A percentile compares a stretch with the other conserved stretches of the same genome.
phyloP scores from a whole-genome alignment of 2,888 invertebrate genomes.

The Callinectes sapidus region DNA sequence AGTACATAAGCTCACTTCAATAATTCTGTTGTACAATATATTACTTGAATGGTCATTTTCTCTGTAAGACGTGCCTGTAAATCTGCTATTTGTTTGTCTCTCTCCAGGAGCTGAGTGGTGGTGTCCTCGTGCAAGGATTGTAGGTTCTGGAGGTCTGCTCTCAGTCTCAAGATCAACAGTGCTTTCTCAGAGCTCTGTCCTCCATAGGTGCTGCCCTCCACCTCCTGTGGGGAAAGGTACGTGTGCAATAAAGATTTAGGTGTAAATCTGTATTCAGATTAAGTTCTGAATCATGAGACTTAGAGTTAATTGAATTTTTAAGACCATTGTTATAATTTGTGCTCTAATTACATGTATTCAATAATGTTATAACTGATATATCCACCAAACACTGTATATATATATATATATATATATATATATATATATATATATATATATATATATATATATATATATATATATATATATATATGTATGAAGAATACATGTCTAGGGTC shows the following conservation, averaged over 20 bases:
- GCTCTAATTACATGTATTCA: too few relatives aligned
- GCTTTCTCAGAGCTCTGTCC: slow-evolving; percentile 61
- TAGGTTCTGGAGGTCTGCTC: slow-evolving; percentile 52
- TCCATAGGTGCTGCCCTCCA: slow-evolving; percentile 60
- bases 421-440: too few relatives aligned
- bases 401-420: too few relatives aligned
- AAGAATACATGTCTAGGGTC: too few relatives aligned
- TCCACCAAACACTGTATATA: too few relatives aligned
- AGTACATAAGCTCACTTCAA: not conserved
- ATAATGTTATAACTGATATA: too few relatives aligned
- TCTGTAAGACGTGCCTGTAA: slow-evolving; percentile 52
- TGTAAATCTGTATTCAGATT: not conserved
- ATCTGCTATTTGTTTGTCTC: slow-evolving; percentile 69
- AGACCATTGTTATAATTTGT: too few relatives aligned
- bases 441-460: too few relatives aligned
- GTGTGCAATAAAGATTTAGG: not conserved
- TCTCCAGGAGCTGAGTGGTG: slow-evolving; percentile 52
- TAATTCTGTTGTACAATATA: not conserved
- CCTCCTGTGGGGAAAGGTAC: slow-evolving; percentile 38
- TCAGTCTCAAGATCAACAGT: slow-evolving; percentile 57
- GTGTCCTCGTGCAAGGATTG: slow-evolving; percentile 58
- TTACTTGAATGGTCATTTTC: not conserved
- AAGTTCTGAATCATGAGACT: not conserved
- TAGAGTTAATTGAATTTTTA: too few relatives aligned
- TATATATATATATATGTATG: too few relatives aligned